Evolutionary conservation across 2,113 vertebrate species (phyloP), one percentile per base, ranked within the genome.

Genomic region (Bucco capensis): DNA sequence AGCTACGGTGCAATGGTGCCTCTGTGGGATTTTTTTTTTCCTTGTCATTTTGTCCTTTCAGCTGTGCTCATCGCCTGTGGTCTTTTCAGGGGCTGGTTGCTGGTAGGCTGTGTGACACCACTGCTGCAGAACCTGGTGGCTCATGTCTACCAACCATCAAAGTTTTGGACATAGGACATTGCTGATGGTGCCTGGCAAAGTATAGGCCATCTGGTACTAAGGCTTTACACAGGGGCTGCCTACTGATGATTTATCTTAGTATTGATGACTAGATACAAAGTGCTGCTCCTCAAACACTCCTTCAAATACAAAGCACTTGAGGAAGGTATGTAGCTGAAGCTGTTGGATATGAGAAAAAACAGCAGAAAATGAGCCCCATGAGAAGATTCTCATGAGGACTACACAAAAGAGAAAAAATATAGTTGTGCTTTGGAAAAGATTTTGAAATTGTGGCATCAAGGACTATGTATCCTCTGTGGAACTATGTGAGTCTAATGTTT

Each of bases 61-160:
- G 76, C 3, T 60, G 40, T 49, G 12, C 5, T 58, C 3, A 0
- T 38, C 37, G 22, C 14, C 28, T 9, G 8, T 40, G 79, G 4
- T 62, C 58, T 67, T 49, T 18, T 10, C 74, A 27, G 58, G 30
- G 31, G 23, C 44, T 77, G 50, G 53, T 31, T n/a, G 23, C 51
- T 22, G 65, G 9, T 33, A 25, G 37, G 7, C 24, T 49, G 31
- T 17, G n/a, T n/a, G n/a, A n/a, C n/a, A n/a, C n/a, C 0, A 0
- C 15, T 78, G 37, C 64, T 50, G 19, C 50, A 19, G 12, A 44
- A 23, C 12, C 31, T 44, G 10, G 6, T 3, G n/a, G 38, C 25
- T 88, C 67, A 21, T 2, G 0, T 37, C 42, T 72, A 23, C 7
- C 64, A 33, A 0, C 7, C 9, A 1, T 1, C 0, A 0, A 27